Conservation (phyloP, 2,888 invertebrate species). For the Nebria brevicollis region DNA sequence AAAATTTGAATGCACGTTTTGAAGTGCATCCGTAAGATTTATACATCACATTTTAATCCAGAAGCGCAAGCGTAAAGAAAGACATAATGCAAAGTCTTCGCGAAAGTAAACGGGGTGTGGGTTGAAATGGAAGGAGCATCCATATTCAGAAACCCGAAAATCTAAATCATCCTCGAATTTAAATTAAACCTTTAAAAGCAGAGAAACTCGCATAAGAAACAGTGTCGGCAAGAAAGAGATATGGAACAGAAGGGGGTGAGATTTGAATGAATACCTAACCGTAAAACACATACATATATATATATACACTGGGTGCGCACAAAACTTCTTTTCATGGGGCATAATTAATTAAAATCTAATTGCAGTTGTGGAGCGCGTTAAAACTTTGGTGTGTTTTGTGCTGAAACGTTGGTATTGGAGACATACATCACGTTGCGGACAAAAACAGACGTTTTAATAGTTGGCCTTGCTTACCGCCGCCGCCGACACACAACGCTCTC, state of each 20-base stretch:
- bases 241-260: slow-evolving; percentile 24
- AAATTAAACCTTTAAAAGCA: slow-evolving; percentile 44
- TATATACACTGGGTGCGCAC: background rate
- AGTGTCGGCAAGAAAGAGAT: slow-evolving; percentile 5
- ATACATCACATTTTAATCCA: slow-evolving; percentile 43
- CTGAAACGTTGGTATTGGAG: slow-evolving; percentile 59
- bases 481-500: background rate
- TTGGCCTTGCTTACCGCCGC: slow-evolving; percentile 14
- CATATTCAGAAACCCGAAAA: slow-evolving; percentile 43
- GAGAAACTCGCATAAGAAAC: background rate
- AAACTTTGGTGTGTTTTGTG: slow-evolving; percentile 61
- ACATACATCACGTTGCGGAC: slow-evolving; percentile 62
- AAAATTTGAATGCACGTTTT: slow-evolving; percentile 14
- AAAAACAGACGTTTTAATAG: slow-evolving; percentile 60
- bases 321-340: slow-evolving; percentile 58
- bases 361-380: slow-evolving; percentile 60
- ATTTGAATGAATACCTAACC: slow-evolving; percentile 27
- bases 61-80: slow-evolving; percentile 14
- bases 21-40: slow-evolving; percentile 31
- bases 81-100: slow-evolving; percentile 15
- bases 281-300: slow-evolving; percentile 6
- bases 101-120: slow-evolving; percentile 8
- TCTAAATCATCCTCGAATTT: slow-evolving; percentile 47
- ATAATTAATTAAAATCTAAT: slow-evolving; percentile 65
- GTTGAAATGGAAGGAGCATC: slow-evolving; percentile 18